Conservation (phyloP, 2,797 vertebrate species). For the Anguilla marmorata region DNA sequence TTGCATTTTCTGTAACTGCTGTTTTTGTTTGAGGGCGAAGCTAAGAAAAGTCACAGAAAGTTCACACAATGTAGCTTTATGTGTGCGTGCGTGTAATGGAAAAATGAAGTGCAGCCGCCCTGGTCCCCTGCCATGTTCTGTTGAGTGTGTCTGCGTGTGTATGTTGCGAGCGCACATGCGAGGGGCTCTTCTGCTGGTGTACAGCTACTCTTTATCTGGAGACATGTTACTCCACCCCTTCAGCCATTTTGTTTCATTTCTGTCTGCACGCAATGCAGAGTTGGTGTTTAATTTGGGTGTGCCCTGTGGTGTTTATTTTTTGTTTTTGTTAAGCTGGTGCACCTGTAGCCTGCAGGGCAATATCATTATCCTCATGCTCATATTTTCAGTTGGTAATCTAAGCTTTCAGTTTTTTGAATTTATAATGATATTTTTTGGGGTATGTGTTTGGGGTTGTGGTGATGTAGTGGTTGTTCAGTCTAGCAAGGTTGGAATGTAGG, state of each 20-base stretch:
- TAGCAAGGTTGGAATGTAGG: no score
- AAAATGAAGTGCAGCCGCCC: conserved; percentile 30
- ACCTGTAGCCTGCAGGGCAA: not conserved
- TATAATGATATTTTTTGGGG: not conserved
- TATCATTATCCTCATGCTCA: not conserved
- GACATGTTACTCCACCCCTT: not conserved
- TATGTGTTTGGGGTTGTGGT: no score
- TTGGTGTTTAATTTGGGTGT: not conserved
- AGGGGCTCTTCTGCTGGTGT: not conserved
- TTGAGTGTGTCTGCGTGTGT: not conserved
- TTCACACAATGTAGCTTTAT: conserved; percentile 46
- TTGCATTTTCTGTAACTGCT: conserved; percentile 64
- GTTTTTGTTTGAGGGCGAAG: conserved; percentile 56
- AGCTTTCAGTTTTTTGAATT: not conserved
- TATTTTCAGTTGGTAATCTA: not conserved
- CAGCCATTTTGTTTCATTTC: conserved; percentile 16
- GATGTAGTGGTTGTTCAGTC: no score
- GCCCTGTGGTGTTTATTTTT: not conserved
- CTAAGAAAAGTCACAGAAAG: conserved; percentile 60
- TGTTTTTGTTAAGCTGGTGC: not conserved
- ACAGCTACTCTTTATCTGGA: not conserved
- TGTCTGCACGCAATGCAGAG: not conserved
- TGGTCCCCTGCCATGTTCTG: conserved; percentile 22
- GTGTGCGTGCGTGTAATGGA: conserved; percentile 32
- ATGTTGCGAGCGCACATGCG: not conserved